Percentiles rank a stretch among this genome's conserved stretches.
Evolutionary conservation across 2,113 vertebrate species (phyloP).

Genomic region (Phoxinus phoxinus): DNA sequence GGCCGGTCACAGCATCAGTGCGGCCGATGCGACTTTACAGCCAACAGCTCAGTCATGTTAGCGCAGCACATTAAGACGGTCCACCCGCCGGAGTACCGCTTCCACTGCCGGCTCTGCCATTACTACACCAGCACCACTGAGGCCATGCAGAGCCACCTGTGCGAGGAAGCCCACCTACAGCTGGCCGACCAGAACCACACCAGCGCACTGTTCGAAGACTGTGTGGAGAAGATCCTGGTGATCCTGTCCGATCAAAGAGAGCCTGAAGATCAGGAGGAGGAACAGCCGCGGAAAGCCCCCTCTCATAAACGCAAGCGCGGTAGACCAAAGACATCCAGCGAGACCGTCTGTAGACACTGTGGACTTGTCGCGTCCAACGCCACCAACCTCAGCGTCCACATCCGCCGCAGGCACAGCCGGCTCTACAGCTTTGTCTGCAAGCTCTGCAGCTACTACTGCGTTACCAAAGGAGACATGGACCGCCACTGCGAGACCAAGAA

Average conservation of each 20-base stretch:
- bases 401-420: conserved; percentile 94
- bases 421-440: conserved; percentile 94
- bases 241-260: conserved; percentile 66
- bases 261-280: not conserved
- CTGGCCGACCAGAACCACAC: conserved; percentile 81
- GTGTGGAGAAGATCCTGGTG: conserved; percentile 85
- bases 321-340: conserved; percentile 80
- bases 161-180: conserved; percentile 85
- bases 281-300: conserved; percentile 55
- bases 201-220: conserved; percentile 81
- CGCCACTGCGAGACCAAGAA: conserved; percentile 97
- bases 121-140: conserved; percentile 87
- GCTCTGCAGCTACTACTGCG: conserved; percentile 94
- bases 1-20: conserved; percentile 86
- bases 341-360: conserved; percentile 88
- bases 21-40: conserved; percentile 87
- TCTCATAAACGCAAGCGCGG: conserved; percentile 80
- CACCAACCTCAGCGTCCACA: conserved; percentile 93
- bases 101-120: conserved; percentile 88
- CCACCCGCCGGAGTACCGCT: conserved; percentile 84
- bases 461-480: conserved; percentile 99
- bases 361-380: conserved; percentile 93
- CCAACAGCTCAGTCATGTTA: conserved; percentile 82
- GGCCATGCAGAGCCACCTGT: conserved; percentile 90
- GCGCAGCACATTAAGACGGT: conserved; percentile 85